A percentile compares a stretch with the other conserved stretches of the same genome.
These are phyloP conservation scores for Triplophysa dalaica DNA, from an alignment of 2,113 vertebrate species.

Conservation along the genomic window DNA sequence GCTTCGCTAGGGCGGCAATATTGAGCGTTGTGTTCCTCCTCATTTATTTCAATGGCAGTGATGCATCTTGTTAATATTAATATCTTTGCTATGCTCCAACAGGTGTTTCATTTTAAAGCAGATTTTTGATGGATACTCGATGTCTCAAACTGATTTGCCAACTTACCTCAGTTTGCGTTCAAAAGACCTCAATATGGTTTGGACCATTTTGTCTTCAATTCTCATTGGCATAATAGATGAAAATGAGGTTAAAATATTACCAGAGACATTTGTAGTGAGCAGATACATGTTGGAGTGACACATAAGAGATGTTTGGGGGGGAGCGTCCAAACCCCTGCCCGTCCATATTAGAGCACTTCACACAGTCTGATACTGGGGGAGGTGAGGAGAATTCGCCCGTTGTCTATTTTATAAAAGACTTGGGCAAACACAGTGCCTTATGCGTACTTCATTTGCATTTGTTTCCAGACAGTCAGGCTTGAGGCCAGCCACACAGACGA, in stretches of 20 bases:
- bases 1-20: too few species aligned
- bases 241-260: not conserved
- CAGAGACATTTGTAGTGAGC: not conserved
- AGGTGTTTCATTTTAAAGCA: too few species aligned
- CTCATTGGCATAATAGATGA: too few species aligned
- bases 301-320: slow-evolving; percentile 45
- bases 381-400: not conserved
- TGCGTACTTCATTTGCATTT: slow-evolving; percentile 47
- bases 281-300: slow-evolving; percentile 40
- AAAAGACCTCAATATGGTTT: too few species aligned
- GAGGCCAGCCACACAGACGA: slow-evolving; percentile 16
- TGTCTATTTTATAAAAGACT: slow-evolving; percentile 34
- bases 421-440: slow-evolving; percentile 48
- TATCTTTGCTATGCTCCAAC: too few species aligned
- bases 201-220: too few species aligned
- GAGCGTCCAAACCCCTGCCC: not conserved
- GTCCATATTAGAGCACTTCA: not conserved
- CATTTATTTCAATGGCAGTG: too few species aligned
- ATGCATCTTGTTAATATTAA: too few species aligned
- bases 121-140: too few species aligned
- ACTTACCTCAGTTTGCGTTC: too few species aligned
- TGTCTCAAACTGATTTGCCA: too few species aligned
- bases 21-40: too few species aligned
- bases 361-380: not conserved
- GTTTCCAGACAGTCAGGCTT: slow-evolving; percentile 55